phyloP scores from a whole-genome alignment of 2,888 invertebrate species.

The Eupithecia insigniata region DNA sequence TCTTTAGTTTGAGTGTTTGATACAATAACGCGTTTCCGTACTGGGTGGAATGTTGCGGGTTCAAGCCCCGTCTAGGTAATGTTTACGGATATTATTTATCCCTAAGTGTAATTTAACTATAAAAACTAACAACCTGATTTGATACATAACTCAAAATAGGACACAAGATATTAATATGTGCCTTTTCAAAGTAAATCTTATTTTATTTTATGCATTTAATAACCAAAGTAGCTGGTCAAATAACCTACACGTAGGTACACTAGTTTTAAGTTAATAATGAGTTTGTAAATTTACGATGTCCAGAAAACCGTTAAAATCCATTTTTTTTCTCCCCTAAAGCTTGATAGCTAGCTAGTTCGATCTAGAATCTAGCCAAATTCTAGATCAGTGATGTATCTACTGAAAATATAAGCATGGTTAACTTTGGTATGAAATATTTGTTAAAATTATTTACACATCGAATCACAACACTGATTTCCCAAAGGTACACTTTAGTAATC shows the following conservation, averaged over 20 bases:
- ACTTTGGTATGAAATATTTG: not conserved
- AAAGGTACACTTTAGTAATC: constrained; percentile 18
- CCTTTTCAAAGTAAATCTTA: not conserved
- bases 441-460: not conserved
- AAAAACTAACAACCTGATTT: too few species aligned
- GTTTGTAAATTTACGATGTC: too few species aligned
- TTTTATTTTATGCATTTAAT: not conserved
- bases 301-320: too few species aligned
- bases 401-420: not conserved
- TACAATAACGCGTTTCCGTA: too few species aligned
- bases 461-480: constrained; percentile 26
- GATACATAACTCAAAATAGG: too few species aligned
- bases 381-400: not conserved
- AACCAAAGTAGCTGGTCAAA: not conserved
- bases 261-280: not conserved
- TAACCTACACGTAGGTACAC: not conserved
- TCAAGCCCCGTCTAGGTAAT: too few species aligned
- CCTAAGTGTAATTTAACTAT: too few species aligned
- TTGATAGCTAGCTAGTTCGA: too few species aligned
- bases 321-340: not conserved
- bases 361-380: not conserved
- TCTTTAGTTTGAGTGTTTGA: constrained; percentile 6
- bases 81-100: too few species aligned
- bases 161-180: not conserved
- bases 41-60: too few species aligned